Evolutionary conservation across 2,797 vertebrate species (phyloP).

Genomic region (Podargus strigoides): DNA sequence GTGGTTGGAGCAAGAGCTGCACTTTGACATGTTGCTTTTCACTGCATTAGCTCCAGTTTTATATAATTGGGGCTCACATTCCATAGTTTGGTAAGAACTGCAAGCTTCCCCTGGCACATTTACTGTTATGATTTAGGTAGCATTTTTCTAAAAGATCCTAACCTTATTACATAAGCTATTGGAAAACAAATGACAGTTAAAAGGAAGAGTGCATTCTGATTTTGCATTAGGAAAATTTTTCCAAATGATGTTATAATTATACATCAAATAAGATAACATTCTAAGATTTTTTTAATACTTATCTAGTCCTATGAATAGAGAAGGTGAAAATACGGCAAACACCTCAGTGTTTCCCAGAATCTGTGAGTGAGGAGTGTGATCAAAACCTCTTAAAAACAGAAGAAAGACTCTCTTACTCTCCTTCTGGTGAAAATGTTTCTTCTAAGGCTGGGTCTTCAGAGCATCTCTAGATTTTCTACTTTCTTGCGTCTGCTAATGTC

Average conservation of each 20-base stretch:
- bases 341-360: neutral
- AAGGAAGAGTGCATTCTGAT: neutral
- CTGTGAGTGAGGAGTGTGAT: neutral
- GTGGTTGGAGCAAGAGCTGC: neutral
- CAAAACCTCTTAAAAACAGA: neutral
- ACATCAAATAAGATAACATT: neutral
- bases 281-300: neutral
- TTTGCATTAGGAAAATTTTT: neutral
- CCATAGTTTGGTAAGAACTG: neutral
- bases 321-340: neutral
- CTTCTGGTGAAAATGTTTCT: neutral
- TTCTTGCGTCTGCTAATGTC: neutral
- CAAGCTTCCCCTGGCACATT: rapidly evolving
- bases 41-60: neutral
- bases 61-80: neutral
- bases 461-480: neutral
- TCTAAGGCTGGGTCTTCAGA: neutral
- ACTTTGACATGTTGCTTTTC: neutral
- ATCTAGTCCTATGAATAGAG: neutral
- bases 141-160: neutral
- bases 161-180: neutral
- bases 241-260: neutral
- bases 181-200: neutral
- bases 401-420: neutral
- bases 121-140: neutral